Evolutionary conservation across 2,888 invertebrate genomes (phyloP), one percentile per base, ranked within the genome.

Genomic region (Pandemis cinnamomeana): DNA sequence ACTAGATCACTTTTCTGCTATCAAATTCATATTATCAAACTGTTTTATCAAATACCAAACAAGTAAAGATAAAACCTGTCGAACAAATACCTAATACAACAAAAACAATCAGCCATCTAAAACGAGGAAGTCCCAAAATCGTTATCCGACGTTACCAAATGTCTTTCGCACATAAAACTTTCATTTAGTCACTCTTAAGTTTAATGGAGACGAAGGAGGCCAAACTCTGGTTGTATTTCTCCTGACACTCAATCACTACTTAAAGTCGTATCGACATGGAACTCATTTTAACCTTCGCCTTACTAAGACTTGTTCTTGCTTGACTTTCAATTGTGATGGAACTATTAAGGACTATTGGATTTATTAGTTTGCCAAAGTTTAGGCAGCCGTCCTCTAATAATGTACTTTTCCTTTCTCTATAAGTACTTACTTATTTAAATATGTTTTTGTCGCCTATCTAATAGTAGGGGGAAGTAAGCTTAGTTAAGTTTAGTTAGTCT

Each of bases 81-180:
- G 0, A 55, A 55, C 55, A 55, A 55, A 55, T 10, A 36, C 4
- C 2, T 36, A 55, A 55, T 20, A 7, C 27, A 27, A 27, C 20
- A 11, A 27, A 27, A 5, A 20, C 58, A 58, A 58, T 58, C 27
- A 27, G 27, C 27, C 4, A 5, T 58, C 20, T 27, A 58, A 58
- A 58, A 58, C 58, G 27, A 58, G 27, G 6, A 58, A 11, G 27
- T 58, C 58, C 53, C 58, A n/a, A 58, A 58, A 58, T 58, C 58
- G 27, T 58, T 61, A 41, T n/a, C 61, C 41, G 61, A 2, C 41
- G 41, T 36, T n/a, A 61, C 13, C n/a, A 61, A 61, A 61, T 61
- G 61, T 41, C 7, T 36, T 61, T 36, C 48, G 71, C 76, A 78
- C 75, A 77, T 78, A 78, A 81, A 80, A 78, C 77, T 78, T 78